phyloP scores from a whole-genome alignment of 2,113 vertebrate genomes.

The Ophiodon elongatus region DNA sequence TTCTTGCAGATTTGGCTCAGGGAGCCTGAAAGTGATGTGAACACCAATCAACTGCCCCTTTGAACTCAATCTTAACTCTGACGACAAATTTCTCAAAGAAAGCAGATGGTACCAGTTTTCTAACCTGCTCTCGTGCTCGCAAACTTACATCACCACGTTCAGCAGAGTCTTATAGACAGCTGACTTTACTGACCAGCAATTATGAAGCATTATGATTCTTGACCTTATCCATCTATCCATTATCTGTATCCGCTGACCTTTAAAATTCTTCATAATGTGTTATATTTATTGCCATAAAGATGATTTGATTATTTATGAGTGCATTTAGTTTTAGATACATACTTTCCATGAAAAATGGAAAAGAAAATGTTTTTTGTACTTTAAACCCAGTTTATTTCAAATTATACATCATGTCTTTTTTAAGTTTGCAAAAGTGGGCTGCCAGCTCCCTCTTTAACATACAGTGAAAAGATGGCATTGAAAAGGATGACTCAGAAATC shows the following conservation, averaged over 20 bases:
- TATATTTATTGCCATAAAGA: neutral
- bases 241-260: no score
- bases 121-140: no score
- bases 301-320: no score
- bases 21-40: no score
- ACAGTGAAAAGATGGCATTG: conserved; percentile 6
- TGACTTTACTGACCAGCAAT: no score
- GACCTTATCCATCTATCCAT: neutral
- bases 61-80: no score
- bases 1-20: no score
- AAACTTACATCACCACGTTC: no score
- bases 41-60: no score
- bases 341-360: conserved; percentile 17
- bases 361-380: neutral
- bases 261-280: neutral
- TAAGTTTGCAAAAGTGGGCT: neutral
- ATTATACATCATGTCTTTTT: conserved; percentile 3
- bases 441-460: neutral
- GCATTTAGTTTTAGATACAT: neutral
- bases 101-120: no score
- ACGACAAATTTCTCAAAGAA: no score
- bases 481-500: neutral
- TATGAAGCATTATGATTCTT: neutral
- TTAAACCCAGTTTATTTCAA: conserved; percentile 34
- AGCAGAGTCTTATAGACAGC: no score